A percentile compares a stretch with the other conserved stretches of the same genome.
phyloP scores from a whole-genome alignment of 2,113 vertebrate genomes.

The Cynocephalus volans region DNA sequence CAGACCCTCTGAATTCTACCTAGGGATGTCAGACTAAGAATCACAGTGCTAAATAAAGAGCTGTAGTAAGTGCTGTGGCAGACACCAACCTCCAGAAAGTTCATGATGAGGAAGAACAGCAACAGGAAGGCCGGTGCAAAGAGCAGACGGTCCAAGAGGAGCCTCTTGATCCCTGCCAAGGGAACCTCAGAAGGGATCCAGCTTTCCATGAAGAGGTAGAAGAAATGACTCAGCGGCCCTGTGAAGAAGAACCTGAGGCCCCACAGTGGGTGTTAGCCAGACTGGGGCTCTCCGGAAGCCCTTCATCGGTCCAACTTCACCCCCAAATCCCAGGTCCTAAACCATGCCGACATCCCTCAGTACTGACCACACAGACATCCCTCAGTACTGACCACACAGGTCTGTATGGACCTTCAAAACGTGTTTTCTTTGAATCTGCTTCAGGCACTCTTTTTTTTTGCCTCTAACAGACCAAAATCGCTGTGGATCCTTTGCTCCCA shows the following conservation, averaged over 20 bases:
- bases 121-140: constrained; percentile 93
- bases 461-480: neutral
- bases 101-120: constrained; percentile 93
- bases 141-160: constrained; percentile 93
- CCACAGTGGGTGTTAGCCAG: neutral
- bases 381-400: neutral
- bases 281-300: neutral
- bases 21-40: neutral
- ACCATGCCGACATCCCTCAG: neutral
- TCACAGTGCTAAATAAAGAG: neutral
- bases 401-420: neutral
- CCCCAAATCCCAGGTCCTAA: neutral
- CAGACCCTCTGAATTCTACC: neutral
- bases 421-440: neutral
- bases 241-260: constrained; percentile 91
- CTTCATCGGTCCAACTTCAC: neutral
- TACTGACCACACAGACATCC: neutral
- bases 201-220: constrained; percentile 93
- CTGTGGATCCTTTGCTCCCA: neutral
- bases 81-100: constrained; percentile 92
- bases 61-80: accelerated
- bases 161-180: constrained; percentile 90
- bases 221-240: constrained; percentile 93
- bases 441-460: neutral
- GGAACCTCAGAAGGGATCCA: constrained; percentile 90